Evolutionary conservation across 1,140 invertebrate genomes (phyloP).

Genomic region (Eurosta solidaginis): DNA sequence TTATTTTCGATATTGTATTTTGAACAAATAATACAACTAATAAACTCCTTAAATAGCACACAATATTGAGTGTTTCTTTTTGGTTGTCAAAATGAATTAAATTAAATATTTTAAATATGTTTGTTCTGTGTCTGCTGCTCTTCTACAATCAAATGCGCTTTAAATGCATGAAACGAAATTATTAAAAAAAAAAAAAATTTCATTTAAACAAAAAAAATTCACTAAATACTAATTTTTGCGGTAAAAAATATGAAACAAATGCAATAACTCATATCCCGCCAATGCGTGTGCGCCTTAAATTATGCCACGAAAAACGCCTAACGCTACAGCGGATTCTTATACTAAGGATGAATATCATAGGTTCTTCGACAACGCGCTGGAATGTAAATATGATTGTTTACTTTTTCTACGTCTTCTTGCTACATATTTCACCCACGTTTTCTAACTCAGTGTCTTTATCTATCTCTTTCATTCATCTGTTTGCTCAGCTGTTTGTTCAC

Average conservation of each 20-base stretch:
- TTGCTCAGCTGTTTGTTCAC: too few relatives aligned
- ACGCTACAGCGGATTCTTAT: slow-evolving; percentile 53
- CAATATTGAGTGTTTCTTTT: not conserved
- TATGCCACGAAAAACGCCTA: not conserved
- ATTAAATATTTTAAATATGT: not conserved
- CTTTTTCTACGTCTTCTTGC: slow-evolving; percentile 41
- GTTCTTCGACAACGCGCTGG: slow-evolving; percentile 76
- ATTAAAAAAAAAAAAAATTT: not conserved
- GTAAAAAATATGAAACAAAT: not conserved
- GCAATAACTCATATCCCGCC: not conserved
- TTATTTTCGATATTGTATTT: too few relatives aligned
- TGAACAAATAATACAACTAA: too few relatives aligned
- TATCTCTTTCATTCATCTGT: slow-evolving; percentile 3
- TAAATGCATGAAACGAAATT: not conserved
- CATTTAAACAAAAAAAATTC: not conserved
- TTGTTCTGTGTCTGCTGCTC: not conserved
- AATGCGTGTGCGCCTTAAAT: not conserved
- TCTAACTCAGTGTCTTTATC: not conserved
- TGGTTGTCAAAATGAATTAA: not conserved
- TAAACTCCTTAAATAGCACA: too few relatives aligned
- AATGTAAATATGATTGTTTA: slow-evolving; percentile 66
- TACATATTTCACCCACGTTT: slow-evolving; percentile 54
- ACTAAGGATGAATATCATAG: slow-evolving; percentile 76
- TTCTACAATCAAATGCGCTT: slow-evolving; percentile 24
- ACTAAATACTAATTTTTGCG: not conserved